phyloP scores from a whole-genome alignment of 2,888 invertebrate genomes.

The Ennomos fuscantarius region DNA sequence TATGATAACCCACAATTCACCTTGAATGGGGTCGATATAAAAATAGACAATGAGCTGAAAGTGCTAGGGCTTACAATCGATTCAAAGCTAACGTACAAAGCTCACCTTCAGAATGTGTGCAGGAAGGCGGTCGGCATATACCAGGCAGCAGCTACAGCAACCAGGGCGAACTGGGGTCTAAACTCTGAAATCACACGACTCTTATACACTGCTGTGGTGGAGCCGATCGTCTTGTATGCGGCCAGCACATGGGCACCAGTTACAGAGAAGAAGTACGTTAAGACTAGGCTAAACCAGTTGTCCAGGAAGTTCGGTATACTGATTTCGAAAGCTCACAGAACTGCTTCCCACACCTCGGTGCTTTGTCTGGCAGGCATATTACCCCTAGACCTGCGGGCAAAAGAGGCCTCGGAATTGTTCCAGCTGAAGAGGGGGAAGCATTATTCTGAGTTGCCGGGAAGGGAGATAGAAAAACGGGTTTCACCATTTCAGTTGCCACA shows the following conservation, averaged over 20 bases:
- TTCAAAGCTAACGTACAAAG: not conserved
- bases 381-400: not conserved
- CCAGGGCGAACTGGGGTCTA: not conserved
- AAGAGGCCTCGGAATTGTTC: not conserved
- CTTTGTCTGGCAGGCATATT: not conserved
- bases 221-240: not conserved
- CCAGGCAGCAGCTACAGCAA: not conserved
- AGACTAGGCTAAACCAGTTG: not conserved
- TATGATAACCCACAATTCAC: not conserved
- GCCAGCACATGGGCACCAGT: not conserved
- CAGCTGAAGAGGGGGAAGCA: not conserved
- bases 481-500: not conserved
- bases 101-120: not conserved
- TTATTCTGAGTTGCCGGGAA: not conserved
- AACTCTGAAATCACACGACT: not conserved
- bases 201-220: not conserved
- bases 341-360: not conserved
- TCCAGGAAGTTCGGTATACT: not conserved
- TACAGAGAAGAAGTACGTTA: not conserved
- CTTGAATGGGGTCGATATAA: not conserved
- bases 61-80: not conserved
- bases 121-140: not conserved
- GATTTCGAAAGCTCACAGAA: not conserved
- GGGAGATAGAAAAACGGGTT: not conserved
- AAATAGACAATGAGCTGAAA: not conserved